These are phyloP conservation scores for Anas flavirostris DNA, from an alignment of 2,797 vertebrate species.

Conservation along the genomic window DNA sequence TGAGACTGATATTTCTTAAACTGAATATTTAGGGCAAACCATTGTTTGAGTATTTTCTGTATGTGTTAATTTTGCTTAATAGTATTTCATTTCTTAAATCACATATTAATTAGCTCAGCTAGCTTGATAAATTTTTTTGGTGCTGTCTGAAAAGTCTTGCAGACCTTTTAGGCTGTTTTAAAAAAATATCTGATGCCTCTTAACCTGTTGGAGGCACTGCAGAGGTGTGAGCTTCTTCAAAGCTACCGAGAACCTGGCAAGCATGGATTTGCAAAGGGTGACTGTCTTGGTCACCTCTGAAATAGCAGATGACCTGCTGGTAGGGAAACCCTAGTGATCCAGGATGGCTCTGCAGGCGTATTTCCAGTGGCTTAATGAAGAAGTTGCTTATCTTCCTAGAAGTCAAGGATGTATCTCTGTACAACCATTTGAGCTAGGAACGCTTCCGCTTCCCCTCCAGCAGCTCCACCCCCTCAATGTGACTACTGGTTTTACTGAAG, in stretches of 20 bases:
- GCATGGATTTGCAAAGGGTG: neutral
- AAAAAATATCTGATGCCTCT: neutral
- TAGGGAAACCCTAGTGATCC: neutral
- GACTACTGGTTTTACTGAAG: neutral
- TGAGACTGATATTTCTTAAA: neutral
- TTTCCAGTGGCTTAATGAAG: neutral
- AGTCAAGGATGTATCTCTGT: neutral
- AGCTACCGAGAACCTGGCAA: neutral
- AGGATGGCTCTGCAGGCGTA: neutral
- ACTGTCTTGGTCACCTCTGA: neutral
- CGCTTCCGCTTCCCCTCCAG: neutral
- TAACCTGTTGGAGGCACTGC: neutral
- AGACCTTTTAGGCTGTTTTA: neutral
- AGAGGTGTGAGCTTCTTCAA: neutral
- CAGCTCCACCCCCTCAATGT: neutral
- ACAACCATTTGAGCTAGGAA: neutral
- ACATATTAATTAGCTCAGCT: neutral
- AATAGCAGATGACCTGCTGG: neutral
- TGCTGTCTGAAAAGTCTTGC: neutral
- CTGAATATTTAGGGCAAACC: neutral
- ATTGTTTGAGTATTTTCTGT: neutral
- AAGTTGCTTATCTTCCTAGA: neutral
- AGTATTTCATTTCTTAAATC: neutral
- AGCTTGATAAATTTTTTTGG: neutral
- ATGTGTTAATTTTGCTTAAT: neutral